phyloP scores from a whole-genome alignment of 1,140 invertebrate species.

The Aphelenchoides avenae region DNA sequence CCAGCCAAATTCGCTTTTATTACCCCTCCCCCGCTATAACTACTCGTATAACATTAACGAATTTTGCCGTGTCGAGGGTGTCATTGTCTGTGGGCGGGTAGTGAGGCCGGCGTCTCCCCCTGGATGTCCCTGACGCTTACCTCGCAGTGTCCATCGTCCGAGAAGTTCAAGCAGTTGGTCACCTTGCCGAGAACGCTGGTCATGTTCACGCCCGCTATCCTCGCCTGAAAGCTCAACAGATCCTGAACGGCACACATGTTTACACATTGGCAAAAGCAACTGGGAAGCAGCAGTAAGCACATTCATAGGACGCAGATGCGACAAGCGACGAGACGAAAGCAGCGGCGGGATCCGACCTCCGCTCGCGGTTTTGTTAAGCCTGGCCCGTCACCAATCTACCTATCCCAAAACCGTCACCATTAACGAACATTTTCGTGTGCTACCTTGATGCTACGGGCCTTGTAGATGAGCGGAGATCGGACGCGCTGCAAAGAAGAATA shows the following conservation, averaged over 20 bases:
- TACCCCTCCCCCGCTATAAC: too few species aligned
- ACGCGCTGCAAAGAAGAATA: slow-evolving; percentile 11
- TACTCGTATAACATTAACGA: too few species aligned
- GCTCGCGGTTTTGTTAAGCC: slow-evolving; percentile 11
- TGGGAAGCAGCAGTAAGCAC: background rate
- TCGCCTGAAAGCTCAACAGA: slow-evolving; percentile 35
- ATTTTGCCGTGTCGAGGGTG: too few species aligned
- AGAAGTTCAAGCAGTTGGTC: slow-evolving; percentile 40
- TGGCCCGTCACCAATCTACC: background rate
- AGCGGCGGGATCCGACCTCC: too few species aligned
- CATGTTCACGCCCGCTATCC: slow-evolving; percentile 48
- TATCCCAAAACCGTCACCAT: too few species aligned
- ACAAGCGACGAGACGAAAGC: background rate
- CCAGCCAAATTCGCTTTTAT: too few species aligned
- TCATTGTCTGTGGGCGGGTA: too few species aligned
- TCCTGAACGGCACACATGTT: slow-evolving; percentile 26
- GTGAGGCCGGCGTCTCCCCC: too few species aligned
- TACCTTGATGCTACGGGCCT: slow-evolving; percentile 1
- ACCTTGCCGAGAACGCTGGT: slow-evolving; percentile 40
- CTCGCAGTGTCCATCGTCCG: slow-evolving; percentile 32
- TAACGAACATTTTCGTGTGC: too few species aligned
- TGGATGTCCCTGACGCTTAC: slow-evolving; percentile 19
- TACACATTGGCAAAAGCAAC: background rate
- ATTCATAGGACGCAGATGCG: background rate
- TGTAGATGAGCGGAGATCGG: background rate